phyloP scores from a whole-genome alignment of 1,140 invertebrate species.

The Leucophenga varia region DNA sequence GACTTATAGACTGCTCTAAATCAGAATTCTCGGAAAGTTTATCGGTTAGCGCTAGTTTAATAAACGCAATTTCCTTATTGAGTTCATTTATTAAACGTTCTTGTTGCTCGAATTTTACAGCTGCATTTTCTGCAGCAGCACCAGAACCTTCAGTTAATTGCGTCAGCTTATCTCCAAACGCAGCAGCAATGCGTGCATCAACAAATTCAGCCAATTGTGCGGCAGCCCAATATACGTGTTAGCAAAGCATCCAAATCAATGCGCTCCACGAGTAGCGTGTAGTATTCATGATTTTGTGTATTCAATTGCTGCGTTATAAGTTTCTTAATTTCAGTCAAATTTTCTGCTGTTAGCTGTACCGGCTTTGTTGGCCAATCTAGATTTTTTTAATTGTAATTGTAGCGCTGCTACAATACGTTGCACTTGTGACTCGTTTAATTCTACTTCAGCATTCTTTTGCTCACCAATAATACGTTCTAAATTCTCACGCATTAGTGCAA shows the following conservation, averaged over 20 bases:
- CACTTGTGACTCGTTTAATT: constrained; percentile 31
- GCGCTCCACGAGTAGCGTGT: constrained; percentile 48
- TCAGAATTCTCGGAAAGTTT: constrained; percentile 45
- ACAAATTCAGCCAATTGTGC: constrained; percentile 30
- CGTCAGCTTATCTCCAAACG: constrained; percentile 12
- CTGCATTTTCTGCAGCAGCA: background rate
- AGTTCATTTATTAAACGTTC: constrained; percentile 51
- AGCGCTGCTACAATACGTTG: constrained; percentile 21
- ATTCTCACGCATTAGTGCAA: constrained; percentile 36
- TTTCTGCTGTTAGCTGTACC: constrained; percentile 36
- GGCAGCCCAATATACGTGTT: constrained; percentile 24
- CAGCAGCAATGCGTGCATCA: constrained; percentile 26
- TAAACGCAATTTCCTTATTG: constrained; percentile 54
- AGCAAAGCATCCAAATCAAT: constrained; percentile 39
- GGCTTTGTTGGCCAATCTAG: constrained; percentile 19
- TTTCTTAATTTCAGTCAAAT: constrained; percentile 51
- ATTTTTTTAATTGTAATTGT: constrained; percentile 23
- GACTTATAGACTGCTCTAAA: constrained; percentile 43
- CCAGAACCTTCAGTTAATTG: constrained; percentile 15
- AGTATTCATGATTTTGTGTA: constrained; percentile 33
- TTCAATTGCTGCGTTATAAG: constrained; percentile 39
- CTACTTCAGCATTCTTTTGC: constrained; percentile 2
- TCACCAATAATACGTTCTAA: constrained; percentile 12
- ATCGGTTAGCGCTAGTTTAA: constrained; percentile 54
- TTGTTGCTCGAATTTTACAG: constrained; percentile 17